Percentiles rank a stretch among this genome's conserved stretches.
phyloP scores from a whole-genome alignment of 2,113 vertebrate genomes.

The Megaceryle maxima region DNA sequence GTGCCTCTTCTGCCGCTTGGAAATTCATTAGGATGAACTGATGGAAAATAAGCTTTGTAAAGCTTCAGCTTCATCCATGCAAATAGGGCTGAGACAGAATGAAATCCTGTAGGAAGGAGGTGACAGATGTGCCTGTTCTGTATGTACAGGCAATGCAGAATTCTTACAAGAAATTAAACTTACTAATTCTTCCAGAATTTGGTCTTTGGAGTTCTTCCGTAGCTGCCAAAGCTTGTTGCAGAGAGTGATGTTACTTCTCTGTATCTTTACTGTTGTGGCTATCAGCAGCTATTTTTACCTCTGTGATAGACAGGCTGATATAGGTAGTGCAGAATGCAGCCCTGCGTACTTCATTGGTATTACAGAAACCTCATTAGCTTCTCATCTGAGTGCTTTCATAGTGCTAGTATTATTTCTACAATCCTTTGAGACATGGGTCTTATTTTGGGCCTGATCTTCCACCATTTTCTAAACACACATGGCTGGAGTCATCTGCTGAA shows the following conservation, averaged over 20 bases:
- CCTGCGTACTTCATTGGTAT: background rate
- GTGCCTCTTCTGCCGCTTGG: background rate
- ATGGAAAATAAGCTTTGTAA: background rate
- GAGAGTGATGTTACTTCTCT: background rate
- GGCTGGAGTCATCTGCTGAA: background rate
- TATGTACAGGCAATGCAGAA: background rate
- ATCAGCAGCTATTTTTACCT: background rate
- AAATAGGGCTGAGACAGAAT: background rate
- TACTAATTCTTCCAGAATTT: background rate
- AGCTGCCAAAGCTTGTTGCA: background rate
- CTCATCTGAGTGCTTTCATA: background rate
- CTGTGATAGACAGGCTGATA: background rate
- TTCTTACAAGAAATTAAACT: background rate
- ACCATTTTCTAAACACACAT: background rate
- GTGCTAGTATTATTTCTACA: background rate
- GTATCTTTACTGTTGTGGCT: background rate
- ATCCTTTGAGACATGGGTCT: background rate
- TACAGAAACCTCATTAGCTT: background rate
- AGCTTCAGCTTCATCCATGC: rapidly evolving
- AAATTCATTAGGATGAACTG: background rate
- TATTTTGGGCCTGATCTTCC: background rate
- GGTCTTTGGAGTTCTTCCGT: background rate
- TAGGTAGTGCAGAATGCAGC: background rate
- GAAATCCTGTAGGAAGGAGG: background rate
- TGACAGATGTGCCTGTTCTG: background rate